phyloP scores from a whole-genome alignment of 2,797 vertebrate species.

The Halcyon smyrnensis region DNA sequence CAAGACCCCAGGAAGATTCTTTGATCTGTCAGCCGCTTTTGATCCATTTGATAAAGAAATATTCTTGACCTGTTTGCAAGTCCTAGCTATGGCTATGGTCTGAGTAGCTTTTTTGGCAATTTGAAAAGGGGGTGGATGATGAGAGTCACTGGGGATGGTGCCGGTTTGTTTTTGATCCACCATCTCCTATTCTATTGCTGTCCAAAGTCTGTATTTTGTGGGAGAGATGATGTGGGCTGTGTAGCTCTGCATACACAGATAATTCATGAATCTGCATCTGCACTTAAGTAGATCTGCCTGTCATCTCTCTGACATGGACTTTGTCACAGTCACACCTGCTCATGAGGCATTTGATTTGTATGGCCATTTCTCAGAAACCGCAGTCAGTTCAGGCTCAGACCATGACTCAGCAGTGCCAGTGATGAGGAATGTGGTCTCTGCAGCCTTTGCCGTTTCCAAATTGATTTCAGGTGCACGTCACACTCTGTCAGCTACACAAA shows the following conservation, averaged over 20 bases:
- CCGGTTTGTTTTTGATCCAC: neutral
- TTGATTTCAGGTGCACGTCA: conserved; percentile 33
- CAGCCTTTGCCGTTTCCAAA: conserved; percentile 30
- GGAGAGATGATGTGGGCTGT: neutral
- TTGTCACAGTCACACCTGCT: neutral
- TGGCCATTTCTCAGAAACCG: neutral
- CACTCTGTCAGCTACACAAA: neutral
- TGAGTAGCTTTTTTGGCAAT: neutral
- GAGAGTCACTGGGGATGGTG: neutral
- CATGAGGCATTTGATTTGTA: neutral
- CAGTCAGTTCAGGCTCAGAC: neutral
- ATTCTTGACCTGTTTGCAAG: neutral
- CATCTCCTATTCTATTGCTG: neutral
- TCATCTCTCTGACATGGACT: neutral
- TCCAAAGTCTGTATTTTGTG: neutral
- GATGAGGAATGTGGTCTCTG: conserved; percentile 13
- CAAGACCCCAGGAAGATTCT: neutral
- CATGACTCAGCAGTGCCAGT: conserved; percentile 25
- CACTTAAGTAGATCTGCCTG: neutral
- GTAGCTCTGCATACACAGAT: neutral
- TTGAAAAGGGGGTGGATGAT: neutral
- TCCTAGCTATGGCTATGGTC: neutral
- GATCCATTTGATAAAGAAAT: neutral
- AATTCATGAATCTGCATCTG: neutral
- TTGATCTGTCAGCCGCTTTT: neutral